Evolutionary conservation across 2,797 vertebrate species (phyloP), one percentile per base, ranked within the genome.

Genomic region (Sylvia borin): DNA sequence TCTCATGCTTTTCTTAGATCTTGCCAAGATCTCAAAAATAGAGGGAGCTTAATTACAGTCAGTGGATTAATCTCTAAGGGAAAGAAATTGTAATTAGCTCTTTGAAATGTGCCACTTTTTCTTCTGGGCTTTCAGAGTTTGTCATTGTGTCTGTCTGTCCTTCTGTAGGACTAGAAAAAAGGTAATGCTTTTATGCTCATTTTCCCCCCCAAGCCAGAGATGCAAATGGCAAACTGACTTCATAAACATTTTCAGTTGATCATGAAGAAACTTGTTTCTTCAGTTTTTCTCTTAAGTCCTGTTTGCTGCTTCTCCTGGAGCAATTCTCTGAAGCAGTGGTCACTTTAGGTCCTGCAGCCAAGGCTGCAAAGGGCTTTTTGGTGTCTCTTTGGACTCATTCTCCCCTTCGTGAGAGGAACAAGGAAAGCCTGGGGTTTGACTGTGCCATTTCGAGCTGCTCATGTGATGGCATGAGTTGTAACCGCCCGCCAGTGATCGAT

Each of bases 11-110:
- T 97, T 97, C 97, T 97, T 97, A 97, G 97, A 98, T 98, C 98
- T 97, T 98, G 98, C 97, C 98, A 98, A 98, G 98, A 98, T 98
- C 95, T 97, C 97, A 98, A 96, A 97, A 97, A 98, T 92, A 98
- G 91, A 95, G 95, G 85, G 95, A 96, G 97, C 96, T 98, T 98
- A 98, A 98, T 98, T 98, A 98, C 97, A 98, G 97, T 96, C 97
- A 95, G 95, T 97, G 96, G 98, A 97, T 98, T 97, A 98, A 98
- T 98, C 97, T 98, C 97, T 95, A 97, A 97, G 97, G 86, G 75
- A 97, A 97, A 97, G 88, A 97, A 97, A 98, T 97, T 97, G 97
- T 98, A 98, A 98, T 98, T 97, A 98, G 96, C 96, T 94, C 97
- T 97, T 98, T 97, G 97, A 98, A 98, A 98, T 97, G 96, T 96